phyloP scores from a whole-genome alignment of 2,888 invertebrate genomes.

The Schizaphis graminum region DNA sequence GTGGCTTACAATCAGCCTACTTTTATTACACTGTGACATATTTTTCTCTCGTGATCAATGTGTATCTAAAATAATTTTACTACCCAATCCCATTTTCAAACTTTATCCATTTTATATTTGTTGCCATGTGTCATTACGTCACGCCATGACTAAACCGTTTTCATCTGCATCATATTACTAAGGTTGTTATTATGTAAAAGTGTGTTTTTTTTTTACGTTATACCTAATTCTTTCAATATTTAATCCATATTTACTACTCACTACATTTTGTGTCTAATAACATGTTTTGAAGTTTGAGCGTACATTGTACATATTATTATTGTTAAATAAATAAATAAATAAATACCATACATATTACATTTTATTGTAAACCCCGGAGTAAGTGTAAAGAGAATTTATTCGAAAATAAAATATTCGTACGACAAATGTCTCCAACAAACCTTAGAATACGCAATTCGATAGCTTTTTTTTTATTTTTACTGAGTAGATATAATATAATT shows the following conservation, averaged over 20 bases:
- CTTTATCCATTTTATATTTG: neutral
- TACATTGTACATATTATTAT: conserved; percentile 21
- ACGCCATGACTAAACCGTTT: neutral
- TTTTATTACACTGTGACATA: neutral
- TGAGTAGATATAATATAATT: neutral
- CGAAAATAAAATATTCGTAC: neutral
- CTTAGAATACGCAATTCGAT: neutral
- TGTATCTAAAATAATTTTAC: neutral
- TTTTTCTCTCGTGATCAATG: neutral
- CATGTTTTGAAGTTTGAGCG: neutral
- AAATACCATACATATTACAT: neutral
- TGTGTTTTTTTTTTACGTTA: neutral
- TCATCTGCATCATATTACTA: neutral
- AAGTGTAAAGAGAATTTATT: neutral
- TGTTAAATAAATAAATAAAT: neutral
- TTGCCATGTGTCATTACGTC: neutral
- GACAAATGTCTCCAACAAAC: neutral
- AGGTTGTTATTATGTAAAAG: neutral
- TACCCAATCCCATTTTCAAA: neutral
- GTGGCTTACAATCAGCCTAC: neutral
- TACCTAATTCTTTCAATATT: neutral
- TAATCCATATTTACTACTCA: neutral
- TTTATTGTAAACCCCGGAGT: neutral
- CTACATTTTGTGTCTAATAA: neutral
- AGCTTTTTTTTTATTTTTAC: neutral